Evolutionary conservation across 2,113 vertebrate species (phyloP).

Genomic region (Phylloscopus trochiloides): DNA sequence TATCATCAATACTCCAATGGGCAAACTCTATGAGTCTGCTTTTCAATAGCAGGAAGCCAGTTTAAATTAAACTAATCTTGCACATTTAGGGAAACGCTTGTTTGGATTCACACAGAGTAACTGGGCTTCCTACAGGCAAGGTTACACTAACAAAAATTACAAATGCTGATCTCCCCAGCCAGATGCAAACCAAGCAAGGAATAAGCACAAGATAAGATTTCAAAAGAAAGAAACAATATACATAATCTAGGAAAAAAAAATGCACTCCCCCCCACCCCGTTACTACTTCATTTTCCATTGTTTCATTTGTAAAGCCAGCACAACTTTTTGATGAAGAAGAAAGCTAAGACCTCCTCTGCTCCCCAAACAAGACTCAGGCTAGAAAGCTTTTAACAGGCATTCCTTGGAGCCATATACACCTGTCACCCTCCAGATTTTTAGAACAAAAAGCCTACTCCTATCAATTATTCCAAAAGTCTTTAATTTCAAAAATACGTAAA

Average conservation of each 20-base stretch:
- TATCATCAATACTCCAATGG: background rate
- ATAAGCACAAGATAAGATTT: background rate
- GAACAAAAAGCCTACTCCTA: background rate
- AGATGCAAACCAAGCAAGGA: background rate
- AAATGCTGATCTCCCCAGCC: background rate
- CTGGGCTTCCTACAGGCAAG: background rate
- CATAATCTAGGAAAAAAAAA: background rate
- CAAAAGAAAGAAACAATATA: background rate
- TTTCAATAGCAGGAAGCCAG: background rate
- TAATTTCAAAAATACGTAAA: background rate
- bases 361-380: background rate
- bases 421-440: background rate
- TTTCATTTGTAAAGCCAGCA: background rate
- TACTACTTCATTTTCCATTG: background rate
- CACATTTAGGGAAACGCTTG: background rate
- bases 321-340: background rate
- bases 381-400: background rate
- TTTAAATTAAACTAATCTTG: background rate
- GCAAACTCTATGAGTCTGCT: background rate
- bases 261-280: fast-evolving
- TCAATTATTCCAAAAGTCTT: background rate
- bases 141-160: background rate
- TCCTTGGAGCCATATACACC: background rate
- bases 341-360: background rate
- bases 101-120: background rate